Evolutionary conservation across 2,113 vertebrate genomes (phyloP), one percentile per base, ranked within the genome.

Genomic region (Podarcis muralis): DNA sequence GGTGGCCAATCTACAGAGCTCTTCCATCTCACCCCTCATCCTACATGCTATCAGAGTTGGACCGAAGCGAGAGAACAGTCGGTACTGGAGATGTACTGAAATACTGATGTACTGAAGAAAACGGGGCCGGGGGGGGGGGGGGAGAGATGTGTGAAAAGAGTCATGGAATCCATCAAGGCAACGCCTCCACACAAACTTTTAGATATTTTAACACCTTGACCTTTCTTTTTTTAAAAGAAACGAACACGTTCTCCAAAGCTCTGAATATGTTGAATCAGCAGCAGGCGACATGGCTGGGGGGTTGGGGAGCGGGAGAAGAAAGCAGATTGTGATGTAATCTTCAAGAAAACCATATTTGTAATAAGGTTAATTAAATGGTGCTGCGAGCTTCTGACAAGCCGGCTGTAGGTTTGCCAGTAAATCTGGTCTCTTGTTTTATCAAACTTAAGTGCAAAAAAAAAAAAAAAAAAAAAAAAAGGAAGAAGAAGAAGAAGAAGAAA

Each of bases 291-390:
- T 25, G 35, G 13, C 48, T 53, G 48, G 48, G 48, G 62, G 48
- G 0, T 30, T 6, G 40, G 20, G 30, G 30, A 4, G 6, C 40
- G 43, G 43, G 20, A 5, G 20, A 20, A 80, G 8, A 95, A 94
- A 94, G 93, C 93, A 95, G 94, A 95, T 93, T 95, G 93, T 97
- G 97, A 96, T 95, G 93, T 94, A 95, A 96, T 96, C 94, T 96
- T 96, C 93, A 95, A 95, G 95, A 95, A 96, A 96, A 95, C 92
- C 95, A 89, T 97, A 93, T 96, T 96, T 96, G 93, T 97, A 97
- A 97, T 97, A 96, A 95, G 96, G 95, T 97, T 97, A 96, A 97
- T 96, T 97, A 96, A 97, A 97, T 97, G 96, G 81, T 96, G 92
- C 95, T 94, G 76, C 92, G 89, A 90, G 95, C 94, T 95, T 95